Evolutionary conservation across 2,113 vertebrate genomes (phyloP), one percentile per base, ranked within the genome.

Genomic region (Jaculus jaculus): DNA sequence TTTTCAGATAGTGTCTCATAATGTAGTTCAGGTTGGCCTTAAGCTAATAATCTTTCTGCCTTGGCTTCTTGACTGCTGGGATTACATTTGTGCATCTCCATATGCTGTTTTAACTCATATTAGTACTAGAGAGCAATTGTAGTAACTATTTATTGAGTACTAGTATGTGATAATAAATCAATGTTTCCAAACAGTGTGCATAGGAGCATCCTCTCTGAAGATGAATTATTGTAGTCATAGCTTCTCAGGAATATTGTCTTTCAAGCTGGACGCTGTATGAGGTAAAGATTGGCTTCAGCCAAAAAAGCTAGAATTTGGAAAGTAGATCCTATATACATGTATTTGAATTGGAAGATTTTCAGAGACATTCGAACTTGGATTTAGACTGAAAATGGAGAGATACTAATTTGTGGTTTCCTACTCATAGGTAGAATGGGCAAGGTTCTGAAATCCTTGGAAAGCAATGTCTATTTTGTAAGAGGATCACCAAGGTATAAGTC

Each of bases 241-340:
- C 85, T 17, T 75, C 65, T 39, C 66, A 47, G 20, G 4, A 21
- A 87, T 78, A 65, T 71, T 84, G 10, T 82, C 42, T 94, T n/a
- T 37, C 54, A 20, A 92, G 4, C 5, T 87, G n/a, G 65, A 23
- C 16, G 28, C 73, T 3, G 13, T 63, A 26, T 15, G 6, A 87
- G 11, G 26, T 16, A 78, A 32, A 78, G 12, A 18, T 47, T 69
- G 17, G 15, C 21, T 87, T 94, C 84, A 87, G 47, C n/a, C 17
- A 74, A n/a, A 23, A 85, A 92, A 82, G 86, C 20, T 15, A 42
- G n/a, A 61, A 58, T 63, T 93, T n/a, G 21, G 69, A 89, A 91
- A 77, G 60, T 6, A 86, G 28, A 54, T 0, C 6, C 24, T 32
- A 21, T 24, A 73, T 3, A 72, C 18, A 34, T 24, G 30, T 60